These are phyloP conservation scores for Furcula furcula DNA, from an alignment of 2,888 invertebrate genomes.

Conservation along the genomic window DNA sequence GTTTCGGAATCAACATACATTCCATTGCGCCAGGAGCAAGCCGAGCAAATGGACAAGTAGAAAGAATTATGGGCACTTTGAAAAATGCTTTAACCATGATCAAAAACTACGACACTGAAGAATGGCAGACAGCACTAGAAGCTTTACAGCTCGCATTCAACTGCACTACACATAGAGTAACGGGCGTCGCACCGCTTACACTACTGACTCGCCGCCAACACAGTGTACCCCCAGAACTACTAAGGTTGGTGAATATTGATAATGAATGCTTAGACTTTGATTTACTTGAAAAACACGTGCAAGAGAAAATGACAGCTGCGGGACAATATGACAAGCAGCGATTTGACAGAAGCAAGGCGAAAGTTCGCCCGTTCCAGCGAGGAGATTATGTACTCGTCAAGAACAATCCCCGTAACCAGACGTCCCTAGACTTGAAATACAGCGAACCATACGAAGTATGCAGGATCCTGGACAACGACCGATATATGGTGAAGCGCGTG, in stretches of 20 bases:
- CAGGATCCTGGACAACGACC: slow-evolving; percentile 11
- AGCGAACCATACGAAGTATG: too few species aligned
- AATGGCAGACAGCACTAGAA: slow-evolving; percentile 6
- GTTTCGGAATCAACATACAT: slow-evolving; percentile 13
- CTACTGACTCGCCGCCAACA: slow-evolving; percentile 4
- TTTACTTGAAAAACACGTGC: not conserved
- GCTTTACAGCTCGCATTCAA: slow-evolving; percentile 6
- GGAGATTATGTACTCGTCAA: slow-evolving; percentile 20
- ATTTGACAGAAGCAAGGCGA: slow-evolving; percentile 7
- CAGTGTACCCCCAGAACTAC: slow-evolving; percentile 10
- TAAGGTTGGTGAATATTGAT: slow-evolving; percentile 7
- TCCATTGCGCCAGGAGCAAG: slow-evolving; percentile 16
- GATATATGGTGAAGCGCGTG: slow-evolving; percentile 10
- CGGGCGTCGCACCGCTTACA: slow-evolving; percentile 7
- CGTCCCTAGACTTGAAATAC: slow-evolving; percentile 16
- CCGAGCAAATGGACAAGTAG: slow-evolving; percentile 21
- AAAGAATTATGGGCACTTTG: slow-evolving; percentile 15
- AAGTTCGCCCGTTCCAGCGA: slow-evolving; percentile 10
- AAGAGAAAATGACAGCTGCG: not conserved
- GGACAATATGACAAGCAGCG: slow-evolving; percentile 3
- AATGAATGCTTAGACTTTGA: too few species aligned
- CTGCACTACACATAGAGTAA: slow-evolving; percentile 5
- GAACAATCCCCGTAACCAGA: slow-evolving; percentile 21
- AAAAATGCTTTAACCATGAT: slow-evolving; percentile 24
- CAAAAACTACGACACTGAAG: slow-evolving; percentile 14